These are phyloP conservation scores for Phyllotreta striolata DNA, from an alignment of 2,888 invertebrate species.

Conservation along the genomic window DNA sequence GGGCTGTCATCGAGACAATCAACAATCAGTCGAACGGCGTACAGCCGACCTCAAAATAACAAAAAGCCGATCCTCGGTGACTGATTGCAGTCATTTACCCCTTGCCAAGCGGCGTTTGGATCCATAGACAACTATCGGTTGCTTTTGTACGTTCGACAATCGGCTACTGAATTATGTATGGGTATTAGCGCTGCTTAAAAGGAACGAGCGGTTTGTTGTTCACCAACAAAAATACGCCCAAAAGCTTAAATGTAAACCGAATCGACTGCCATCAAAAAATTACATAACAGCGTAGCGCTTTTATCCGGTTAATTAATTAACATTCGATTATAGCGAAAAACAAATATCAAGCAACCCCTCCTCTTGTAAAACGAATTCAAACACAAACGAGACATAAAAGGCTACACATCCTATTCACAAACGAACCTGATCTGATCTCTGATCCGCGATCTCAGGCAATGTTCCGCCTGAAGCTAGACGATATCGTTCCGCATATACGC, in stretches of 20 bases:
- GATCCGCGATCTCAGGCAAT: constrained; percentile 15
- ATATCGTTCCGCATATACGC: background rate
- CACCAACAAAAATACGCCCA: no score
- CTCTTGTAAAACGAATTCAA: constrained; percentile 6
- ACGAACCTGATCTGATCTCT: constrained; percentile 29
- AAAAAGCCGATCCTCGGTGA: constrained; percentile 34
- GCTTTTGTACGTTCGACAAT: no score
- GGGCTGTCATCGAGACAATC: constrained; percentile 23
- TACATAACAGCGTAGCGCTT: no score
- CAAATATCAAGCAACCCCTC: constrained; percentile 18
- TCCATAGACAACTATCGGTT: no score
- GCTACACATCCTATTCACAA: constrained; percentile 26
- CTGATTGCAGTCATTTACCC: constrained; percentile 49
- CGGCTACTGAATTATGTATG: no score
- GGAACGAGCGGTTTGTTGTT: no score
- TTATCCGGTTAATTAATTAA: constrained; percentile 9
- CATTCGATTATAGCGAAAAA: constrained; percentile 16
- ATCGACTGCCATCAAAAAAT: no score
- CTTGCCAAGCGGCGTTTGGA: constrained; percentile 47
- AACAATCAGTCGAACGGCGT: constrained; percentile 22
- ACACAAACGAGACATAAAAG: constrained; percentile 29
- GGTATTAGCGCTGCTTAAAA: no score
- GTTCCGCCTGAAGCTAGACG: constrained; percentile 3
- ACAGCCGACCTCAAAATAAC: constrained; percentile 20
- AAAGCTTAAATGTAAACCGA: no score